Evolutionary conservation across 2,797 vertebrate species (phyloP), one percentile per base, ranked within the genome.

Genomic region (Sebastes paucispinis): DNA sequence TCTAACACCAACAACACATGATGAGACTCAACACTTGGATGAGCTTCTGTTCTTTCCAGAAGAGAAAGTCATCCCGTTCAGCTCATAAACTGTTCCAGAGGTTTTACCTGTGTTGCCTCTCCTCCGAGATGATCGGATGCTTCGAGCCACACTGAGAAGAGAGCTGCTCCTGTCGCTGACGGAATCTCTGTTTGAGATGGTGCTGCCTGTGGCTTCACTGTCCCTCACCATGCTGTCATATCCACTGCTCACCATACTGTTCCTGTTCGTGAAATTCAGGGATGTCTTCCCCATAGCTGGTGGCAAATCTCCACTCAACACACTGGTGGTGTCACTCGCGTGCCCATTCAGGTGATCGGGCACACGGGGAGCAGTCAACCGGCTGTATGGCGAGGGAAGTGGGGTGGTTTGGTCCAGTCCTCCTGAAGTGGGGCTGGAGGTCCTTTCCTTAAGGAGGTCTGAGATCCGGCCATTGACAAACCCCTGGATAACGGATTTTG

Each of bases 281-380:
- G 98, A 96, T 0, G 98, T 99, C 93, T 98, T 99, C 39, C 98
- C 98, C 98, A 99, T 99, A 80, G 98, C 98, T 0, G 98, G 98
- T 0, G 98, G 98, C 50, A 99, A 90, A 82, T 98, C 96, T 24
- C 98, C 98, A 0, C 98, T 98, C 82, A 98, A 87, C 59, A 98
- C 96, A 3, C 98, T 98, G 73, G 97, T 98, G 90, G 97, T 97
- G 92, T 98, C 98, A 0, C 98, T 98, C 0, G 96, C 96, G 0
- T 98, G 97, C 2, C 97, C 98, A 1, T 97, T 98, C 85, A 96
- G 94, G 83, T 96, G 96, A 77, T 96, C 95, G 3, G 98, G 97
- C 22, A 90, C 93, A 64, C 97, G 95, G 0, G 98, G 98, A 1
- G 97, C 96, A 0, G 98, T 99, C 78, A 99, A 92, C 80, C 95